These are phyloP conservation scores for Chrysomallon squamiferum DNA, from an alignment of 1,140 invertebrate genomes.

Conservation along the genomic window DNA sequence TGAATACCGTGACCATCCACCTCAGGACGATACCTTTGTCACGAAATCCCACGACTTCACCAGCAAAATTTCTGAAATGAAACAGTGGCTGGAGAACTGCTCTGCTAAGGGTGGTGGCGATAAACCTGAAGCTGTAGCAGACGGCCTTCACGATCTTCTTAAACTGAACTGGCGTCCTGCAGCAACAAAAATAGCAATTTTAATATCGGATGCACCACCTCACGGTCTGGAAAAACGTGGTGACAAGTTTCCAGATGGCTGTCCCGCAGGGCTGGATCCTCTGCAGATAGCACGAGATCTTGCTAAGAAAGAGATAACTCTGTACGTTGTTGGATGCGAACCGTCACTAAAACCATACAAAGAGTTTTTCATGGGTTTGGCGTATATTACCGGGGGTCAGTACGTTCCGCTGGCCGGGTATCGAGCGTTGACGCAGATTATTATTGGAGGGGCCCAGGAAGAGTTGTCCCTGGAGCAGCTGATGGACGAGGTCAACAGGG, in stretches of 20 bases:
- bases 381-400: slow-evolving; percentile 53
- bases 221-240: slow-evolving; percentile 40
- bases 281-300: slow-evolving; percentile 38
- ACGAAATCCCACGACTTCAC: slow-evolving; percentile 54
- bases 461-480: slow-evolving; percentile 51
- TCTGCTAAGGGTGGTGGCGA: slow-evolving; percentile 50
- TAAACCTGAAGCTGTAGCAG: slow-evolving; percentile 52
- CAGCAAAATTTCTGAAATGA: slow-evolving; percentile 40
- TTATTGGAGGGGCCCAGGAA: slow-evolving; percentile 52
- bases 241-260: slow-evolving; percentile 38
- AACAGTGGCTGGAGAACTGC: slow-evolving; percentile 41
- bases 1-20: slow-evolving; percentile 55
- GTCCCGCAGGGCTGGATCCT: slow-evolving; percentile 44
- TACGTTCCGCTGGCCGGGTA: slow-evolving; percentile 49
- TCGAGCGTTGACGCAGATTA: slow-evolving; percentile 38
- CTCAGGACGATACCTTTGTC: slow-evolving; percentile 45
- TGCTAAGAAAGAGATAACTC: slow-evolving; percentile 47
- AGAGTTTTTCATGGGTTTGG: slow-evolving; percentile 55
- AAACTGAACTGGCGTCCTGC: slow-evolving; percentile 48
- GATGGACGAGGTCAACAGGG: slow-evolving; percentile 46
- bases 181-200: slow-evolving; percentile 52
- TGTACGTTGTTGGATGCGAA: slow-evolving; percentile 54
- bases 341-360: slow-evolving; percentile 47
- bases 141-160: slow-evolving; percentile 47
- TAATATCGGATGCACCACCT: slow-evolving; percentile 54